phyloP scores from a whole-genome alignment of 2,888 invertebrate species.

The Leptinotarsa peninsularis region DNA sequence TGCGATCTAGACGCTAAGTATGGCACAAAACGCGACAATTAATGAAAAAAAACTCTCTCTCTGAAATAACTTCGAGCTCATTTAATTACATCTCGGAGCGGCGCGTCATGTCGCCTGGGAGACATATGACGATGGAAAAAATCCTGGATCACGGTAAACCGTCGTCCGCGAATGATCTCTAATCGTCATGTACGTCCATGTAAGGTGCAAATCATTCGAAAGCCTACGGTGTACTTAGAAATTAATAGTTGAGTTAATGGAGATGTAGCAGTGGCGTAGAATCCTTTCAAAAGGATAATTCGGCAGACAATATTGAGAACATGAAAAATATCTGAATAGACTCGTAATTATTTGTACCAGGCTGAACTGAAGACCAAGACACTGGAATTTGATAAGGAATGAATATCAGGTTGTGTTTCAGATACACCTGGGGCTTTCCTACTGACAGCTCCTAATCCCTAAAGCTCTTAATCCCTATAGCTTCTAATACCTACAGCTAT shows the following conservation, averaged over 20 bases:
- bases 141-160: constrained; percentile 10
- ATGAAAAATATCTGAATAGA: no score
- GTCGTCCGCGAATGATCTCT: constrained; percentile 20
- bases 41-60: constrained; percentile 15
- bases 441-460: no score
- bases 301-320: no score
- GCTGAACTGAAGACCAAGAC: no score
- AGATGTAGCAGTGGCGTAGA: background rate
- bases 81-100: constrained; percentile 17
- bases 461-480: no score
- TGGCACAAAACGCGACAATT: constrained; percentile 18
- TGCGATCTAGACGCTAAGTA: constrained; percentile 14
- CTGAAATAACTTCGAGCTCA: constrained; percentile 19
- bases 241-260: constrained; percentile 15
- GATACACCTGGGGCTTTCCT: no score
- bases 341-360: no score
- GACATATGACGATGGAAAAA: constrained; percentile 7
- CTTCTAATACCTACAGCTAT: no score
- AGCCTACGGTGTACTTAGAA: constrained; percentile 6
- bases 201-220: constrained; percentile 8
- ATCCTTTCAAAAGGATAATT: background rate
- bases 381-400: no score
- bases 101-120: constrained; percentile 15
- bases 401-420: no score
- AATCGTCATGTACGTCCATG: constrained; percentile 27